phyloP scores from a whole-genome alignment of 2,113 vertebrate genomes.

The Pantherophis guttatus region DNA sequence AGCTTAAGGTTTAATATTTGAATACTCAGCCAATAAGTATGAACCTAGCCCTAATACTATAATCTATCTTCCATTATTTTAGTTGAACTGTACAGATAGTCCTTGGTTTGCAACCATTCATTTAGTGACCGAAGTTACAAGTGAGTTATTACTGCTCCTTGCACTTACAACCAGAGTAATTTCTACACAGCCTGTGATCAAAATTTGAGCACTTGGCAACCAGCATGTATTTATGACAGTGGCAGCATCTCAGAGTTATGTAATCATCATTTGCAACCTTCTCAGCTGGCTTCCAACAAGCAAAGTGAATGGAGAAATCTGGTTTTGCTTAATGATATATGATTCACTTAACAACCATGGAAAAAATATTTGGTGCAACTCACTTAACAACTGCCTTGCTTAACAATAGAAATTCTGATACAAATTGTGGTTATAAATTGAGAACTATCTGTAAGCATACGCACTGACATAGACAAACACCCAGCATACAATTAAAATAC shows the following conservation, averaged over 20 bases:
- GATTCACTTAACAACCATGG: neutral
- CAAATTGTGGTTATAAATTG: too few species aligned
- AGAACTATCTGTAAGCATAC: too few species aligned
- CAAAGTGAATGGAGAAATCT: too few species aligned
- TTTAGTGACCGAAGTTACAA: neutral
- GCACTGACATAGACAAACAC: too few species aligned
- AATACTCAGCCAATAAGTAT: neutral
- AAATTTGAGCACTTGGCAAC: neutral
- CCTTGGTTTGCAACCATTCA: neutral
- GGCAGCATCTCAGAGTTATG: neutral
- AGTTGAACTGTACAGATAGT: neutral
- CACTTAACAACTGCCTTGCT: too few species aligned
- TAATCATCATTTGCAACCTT: neutral
- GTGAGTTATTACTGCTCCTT: neutral
- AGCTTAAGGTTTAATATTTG: neutral
- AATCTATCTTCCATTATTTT: neutral
- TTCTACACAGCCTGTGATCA: neutral
- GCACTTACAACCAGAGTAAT: neutral
- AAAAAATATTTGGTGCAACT: too few species aligned
- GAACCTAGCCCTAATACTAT: neutral
- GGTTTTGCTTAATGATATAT: neutral
- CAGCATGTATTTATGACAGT: neutral
- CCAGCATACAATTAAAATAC: neutral
- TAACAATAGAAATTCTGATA: too few species aligned
- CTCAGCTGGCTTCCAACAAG: too few species aligned